A percentile compares a stretch with the other conserved stretches of the same genome.
Evolutionary conservation across 2,888 invertebrate species (phyloP).

Genomic region (Augiades crinisus): DNA sequence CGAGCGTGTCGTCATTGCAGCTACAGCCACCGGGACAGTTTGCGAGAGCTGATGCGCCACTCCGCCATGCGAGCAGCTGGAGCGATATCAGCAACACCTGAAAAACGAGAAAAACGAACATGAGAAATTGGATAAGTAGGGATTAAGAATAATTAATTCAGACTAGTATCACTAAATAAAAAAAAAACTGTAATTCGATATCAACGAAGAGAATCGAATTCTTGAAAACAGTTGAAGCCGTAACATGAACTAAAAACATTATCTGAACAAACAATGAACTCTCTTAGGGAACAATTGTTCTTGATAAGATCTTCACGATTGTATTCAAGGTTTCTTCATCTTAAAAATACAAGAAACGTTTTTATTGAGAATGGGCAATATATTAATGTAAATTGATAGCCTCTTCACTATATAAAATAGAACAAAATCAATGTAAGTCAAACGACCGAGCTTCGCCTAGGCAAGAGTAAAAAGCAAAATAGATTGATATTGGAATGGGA

Average conservation of each 20-base stretch:
- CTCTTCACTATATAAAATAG: conserved; percentile 48
- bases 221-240: too few relatives aligned
- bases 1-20: conserved; percentile 94
- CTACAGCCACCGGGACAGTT: conserved; percentile 93
- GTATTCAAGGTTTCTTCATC: too few relatives aligned
- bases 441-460: conserved; percentile 47
- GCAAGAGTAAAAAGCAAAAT: conserved; percentile 56
- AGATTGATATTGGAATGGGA: conserved; percentile 72
- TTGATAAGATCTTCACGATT: too few relatives aligned
- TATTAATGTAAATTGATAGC: conserved; percentile 50
- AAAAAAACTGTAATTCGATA: too few relatives aligned
- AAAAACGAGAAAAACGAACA: conserved; percentile 40
- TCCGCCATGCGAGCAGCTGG: conserved; percentile 59
- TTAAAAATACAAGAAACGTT: too few relatives aligned
- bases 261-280: too few relatives aligned
- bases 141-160: not conserved
- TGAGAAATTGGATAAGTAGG: not conserved
- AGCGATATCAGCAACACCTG: conserved; percentile 68
- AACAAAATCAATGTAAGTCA: conserved; percentile 59
- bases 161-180: too few relatives aligned
- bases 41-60: conserved; percentile 82
- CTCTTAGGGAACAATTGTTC: too few relatives aligned
- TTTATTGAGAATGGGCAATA: conserved; percentile 46
- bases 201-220: too few relatives aligned
- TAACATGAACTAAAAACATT: too few relatives aligned